Evolutionary conservation across 2,113 vertebrate species (phyloP).

Genomic region (Herpetotheres cachinnans): DNA sequence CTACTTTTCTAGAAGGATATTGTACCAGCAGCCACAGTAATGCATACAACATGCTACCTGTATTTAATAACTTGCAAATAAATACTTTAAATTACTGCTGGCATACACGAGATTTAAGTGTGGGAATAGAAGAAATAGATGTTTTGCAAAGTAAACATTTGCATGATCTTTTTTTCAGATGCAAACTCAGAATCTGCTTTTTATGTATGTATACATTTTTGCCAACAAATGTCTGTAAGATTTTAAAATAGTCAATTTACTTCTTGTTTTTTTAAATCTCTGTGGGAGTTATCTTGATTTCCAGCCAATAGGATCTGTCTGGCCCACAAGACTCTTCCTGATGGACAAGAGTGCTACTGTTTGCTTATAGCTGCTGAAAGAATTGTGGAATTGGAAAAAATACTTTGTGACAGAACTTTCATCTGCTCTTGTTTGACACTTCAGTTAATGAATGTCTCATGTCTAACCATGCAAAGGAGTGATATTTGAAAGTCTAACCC

Average conservation of each 20-base stretch:
- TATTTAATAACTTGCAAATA: neutral
- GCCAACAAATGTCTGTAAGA: neutral
- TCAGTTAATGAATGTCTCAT: constrained; percentile 7
- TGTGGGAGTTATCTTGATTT: constrained; percentile 23
- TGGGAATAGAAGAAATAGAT: neutral
- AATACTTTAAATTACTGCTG: neutral
- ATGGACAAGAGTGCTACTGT: constrained; percentile 35
- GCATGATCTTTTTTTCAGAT: neutral
- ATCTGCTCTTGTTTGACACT: constrained; percentile 15
- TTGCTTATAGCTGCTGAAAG: constrained; percentile 47
- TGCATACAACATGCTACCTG: neutral
- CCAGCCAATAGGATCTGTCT: constrained; percentile 10
- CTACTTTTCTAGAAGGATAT: neutral
- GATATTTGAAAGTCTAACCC: neutral
- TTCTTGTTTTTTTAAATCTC: neutral
- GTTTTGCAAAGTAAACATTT: neutral
- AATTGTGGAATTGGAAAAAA: neutral
- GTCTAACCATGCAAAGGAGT: neutral
- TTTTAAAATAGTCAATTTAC: neutral
- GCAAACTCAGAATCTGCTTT: neutral
- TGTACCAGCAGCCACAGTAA: neutral
- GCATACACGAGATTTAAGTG: neutral
- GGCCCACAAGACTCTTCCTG: constrained; percentile 16
- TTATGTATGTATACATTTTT: neutral
- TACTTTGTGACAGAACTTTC: constrained; percentile 4